These are phyloP conservation scores for Centropus bengalensis DNA, from an alignment of 2,113 vertebrate genomes.

Conservation along the genomic window DNA sequence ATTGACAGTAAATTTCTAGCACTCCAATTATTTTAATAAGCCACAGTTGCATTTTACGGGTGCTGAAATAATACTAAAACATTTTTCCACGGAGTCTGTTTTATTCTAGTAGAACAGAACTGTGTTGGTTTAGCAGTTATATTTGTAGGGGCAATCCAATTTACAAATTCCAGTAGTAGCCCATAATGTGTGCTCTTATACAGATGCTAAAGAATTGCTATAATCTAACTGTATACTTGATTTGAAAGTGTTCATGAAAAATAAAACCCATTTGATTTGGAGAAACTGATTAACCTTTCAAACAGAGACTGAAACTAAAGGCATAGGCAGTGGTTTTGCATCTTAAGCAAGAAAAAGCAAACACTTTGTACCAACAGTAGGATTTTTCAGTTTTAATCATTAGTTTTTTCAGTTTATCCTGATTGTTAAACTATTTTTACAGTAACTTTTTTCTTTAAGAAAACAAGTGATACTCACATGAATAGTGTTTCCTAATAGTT, in stretches of 20 bases:
- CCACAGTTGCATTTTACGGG: background rate
- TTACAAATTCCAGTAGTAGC: background rate
- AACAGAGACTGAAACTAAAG: background rate
- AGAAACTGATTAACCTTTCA: background rate
- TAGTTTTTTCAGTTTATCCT: slow-evolving; percentile 42
- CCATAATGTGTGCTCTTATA: fast-evolving
- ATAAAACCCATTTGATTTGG: background rate
- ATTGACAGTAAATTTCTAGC: background rate
- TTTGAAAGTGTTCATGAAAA: background rate
- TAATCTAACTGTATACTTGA: background rate
- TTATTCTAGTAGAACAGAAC: background rate
- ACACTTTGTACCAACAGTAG: slow-evolving; percentile 42
- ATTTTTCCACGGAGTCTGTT: background rate
- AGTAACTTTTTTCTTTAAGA: slow-evolving; percentile 32
- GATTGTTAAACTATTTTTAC: slow-evolving; percentile 51
- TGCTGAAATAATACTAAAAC: background rate
- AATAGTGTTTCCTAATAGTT: slow-evolving; percentile 17
- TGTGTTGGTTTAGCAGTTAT: background rate
- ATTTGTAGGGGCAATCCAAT: background rate
- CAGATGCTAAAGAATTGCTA: background rate
- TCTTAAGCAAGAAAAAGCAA: slow-evolving; percentile 56
- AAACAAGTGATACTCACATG: slow-evolving; percentile 55
- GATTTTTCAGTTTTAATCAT: slow-evolving; percentile 61
- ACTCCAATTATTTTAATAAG: background rate
- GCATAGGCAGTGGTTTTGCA: background rate